Base-by-base conservation (phyloP, 1,140 invertebrate genomes). In the Drosophila bipectinata region DNA sequence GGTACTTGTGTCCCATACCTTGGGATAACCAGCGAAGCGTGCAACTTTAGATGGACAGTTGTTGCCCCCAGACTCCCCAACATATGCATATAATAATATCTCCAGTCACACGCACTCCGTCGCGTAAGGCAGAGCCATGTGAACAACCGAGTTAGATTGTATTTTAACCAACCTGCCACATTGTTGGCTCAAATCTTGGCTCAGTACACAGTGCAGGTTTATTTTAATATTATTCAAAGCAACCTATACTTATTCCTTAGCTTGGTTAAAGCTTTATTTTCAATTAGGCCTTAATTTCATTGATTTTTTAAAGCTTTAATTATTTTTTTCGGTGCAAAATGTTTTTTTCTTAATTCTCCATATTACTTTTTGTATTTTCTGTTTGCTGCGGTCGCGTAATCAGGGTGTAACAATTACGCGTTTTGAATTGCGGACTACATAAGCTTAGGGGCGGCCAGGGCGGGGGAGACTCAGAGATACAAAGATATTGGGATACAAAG, bases 331-430 rank as follows among this genome's bases (percentile, higher is more conserved):
- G n/a, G 41, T 44, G 41, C 14, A n/a, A n/a, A n/a, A n/a, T n/a
- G 15, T 15, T 18, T 56, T 56, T 26, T 12, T 72, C 60, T 24
- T 58, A 26, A 75, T 49, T 80, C 67, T 76, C 58, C 54, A 66
- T 56, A 32, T 52, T 51, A 63, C 55, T 61, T 67, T 55, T 59
- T 58, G 39, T 75, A 56, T 51, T 77, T 54, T 51, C 48, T 48
- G 28, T 53, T 79, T 44, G 56, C 51, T 72, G 58, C 69, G 78
- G 61, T 81, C 82, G 82, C 82, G 82, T 85, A 85, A 85, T 85
- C 83, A 85, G 82, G 82, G 82, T 85, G 82, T 85, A 85, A 87
- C 82, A 85, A 85, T 87, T 78, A 87, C 78, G 82, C 82, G 78
- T 81, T 67, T 87, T 76, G 62, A 85, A 64, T 82, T 81, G 81